Evolutionary conservation across 1,140 invertebrate genomes (phyloP).

Genomic region (Apis mellifera): Amel_HAv3.1 CM009934.2:12495501-12496000

Average conservation of each 20-base stretch:
- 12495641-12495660: not conserved
- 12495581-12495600: no score
- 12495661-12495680: not conserved
- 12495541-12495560: not conserved
- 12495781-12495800: not conserved
- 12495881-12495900: not conserved
- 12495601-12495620: no score
- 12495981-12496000: conserved; percentile 19
- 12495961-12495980: conserved; percentile 16
- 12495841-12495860: no score
- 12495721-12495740: conserved; percentile 31
- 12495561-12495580: no score
- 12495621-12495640: not conserved
- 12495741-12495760: not conserved
- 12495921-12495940: conserved; percentile 9
- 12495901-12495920: not conserved
- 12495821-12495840: no score
- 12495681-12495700: not conserved
- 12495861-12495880: not conserved
- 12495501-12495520: not conserved
- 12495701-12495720: not conserved
- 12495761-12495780: not conserved
- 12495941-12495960: conserved; percentile 24
- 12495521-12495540: not conserved
- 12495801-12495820: not conserved